Conservation (phyloP, 35 echinoderm and acorn worm genomes). For the Lytechinus variegatus region DNA sequence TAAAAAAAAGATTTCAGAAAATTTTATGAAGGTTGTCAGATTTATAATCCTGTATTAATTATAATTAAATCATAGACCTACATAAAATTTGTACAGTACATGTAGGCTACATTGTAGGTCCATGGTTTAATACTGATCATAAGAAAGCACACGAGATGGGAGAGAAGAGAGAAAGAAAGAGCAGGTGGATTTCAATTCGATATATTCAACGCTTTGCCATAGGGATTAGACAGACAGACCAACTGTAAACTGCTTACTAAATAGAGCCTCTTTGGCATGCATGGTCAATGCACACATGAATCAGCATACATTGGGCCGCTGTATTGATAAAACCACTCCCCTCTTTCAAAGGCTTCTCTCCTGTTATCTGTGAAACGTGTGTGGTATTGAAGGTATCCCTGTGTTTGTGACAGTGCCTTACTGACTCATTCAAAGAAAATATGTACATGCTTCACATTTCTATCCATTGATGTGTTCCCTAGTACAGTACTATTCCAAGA, state of each 20-base stretch:
- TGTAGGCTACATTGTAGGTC: too few relatives aligned
- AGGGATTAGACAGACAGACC: slow-evolving; percentile 47
- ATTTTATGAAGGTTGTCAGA: background rate
- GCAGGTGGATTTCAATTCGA: background rate
- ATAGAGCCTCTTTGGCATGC: background rate
- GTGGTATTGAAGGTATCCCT: background rate
- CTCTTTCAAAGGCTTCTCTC: background rate
- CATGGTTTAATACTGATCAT: background rate
- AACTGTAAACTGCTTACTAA: slow-evolving; percentile 51
- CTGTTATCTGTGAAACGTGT: slow-evolving; percentile 42
- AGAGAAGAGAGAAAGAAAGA: background rate
- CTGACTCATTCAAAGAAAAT: background rate
- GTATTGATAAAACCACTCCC: background rate
- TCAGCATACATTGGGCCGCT: background rate
- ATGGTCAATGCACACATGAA: slow-evolving; percentile 29
- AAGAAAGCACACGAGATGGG: background rate
- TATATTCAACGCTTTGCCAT: background rate
- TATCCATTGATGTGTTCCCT: background rate
- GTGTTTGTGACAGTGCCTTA: background rate
- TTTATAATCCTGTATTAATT: background rate
- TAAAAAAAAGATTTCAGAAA: too few relatives aligned
- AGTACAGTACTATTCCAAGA: too few relatives aligned
- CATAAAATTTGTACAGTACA: too few relatives aligned
- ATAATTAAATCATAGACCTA: too few relatives aligned
- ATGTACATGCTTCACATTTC: background rate